phyloP scores from a whole-genome alignment of 2,113 vertebrate genomes.

The Aythya baeri region DNA sequence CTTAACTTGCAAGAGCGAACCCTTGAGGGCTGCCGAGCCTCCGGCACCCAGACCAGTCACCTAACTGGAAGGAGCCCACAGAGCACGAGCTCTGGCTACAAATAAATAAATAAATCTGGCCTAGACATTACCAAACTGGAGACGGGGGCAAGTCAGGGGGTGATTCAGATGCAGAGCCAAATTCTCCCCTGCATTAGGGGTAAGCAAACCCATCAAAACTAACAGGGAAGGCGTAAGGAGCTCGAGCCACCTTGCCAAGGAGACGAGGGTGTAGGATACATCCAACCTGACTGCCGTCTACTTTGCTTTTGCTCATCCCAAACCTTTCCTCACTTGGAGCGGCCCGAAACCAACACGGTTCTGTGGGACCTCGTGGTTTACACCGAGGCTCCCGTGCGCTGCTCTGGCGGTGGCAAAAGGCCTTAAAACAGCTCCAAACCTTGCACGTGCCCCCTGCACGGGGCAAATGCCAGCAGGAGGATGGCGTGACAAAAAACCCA shows the following conservation, averaged over 20 bases:
- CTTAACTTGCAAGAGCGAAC: background rate
- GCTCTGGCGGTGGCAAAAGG: background rate
- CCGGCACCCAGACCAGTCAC: background rate
- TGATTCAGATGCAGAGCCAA: background rate
- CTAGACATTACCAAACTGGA: background rate
- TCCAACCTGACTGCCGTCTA: fast-evolving
- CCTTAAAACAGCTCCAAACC: background rate
- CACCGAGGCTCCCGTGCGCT: fast-evolving
- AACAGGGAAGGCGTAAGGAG: background rate
- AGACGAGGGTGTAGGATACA: background rate
- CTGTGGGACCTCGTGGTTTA: fast-evolving
- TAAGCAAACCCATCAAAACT: background rate
- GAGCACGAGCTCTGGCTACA: background rate
- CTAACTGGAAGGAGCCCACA: background rate
- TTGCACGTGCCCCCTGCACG: fast-evolving
- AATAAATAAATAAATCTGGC: background rate
- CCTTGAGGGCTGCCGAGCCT: background rate
- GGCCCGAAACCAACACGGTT: fast-evolving
- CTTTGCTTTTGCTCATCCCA: background rate
- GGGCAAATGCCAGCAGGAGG: background rate
- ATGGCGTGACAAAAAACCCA: fast-evolving
- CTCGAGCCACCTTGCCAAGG: background rate
- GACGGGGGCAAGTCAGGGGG: background rate
- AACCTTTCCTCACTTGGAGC: background rate
- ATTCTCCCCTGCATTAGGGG: background rate